Evolutionary conservation across 2,888 invertebrate species (phyloP).

Genomic region (Petrolisthes cinctipes): DNA sequence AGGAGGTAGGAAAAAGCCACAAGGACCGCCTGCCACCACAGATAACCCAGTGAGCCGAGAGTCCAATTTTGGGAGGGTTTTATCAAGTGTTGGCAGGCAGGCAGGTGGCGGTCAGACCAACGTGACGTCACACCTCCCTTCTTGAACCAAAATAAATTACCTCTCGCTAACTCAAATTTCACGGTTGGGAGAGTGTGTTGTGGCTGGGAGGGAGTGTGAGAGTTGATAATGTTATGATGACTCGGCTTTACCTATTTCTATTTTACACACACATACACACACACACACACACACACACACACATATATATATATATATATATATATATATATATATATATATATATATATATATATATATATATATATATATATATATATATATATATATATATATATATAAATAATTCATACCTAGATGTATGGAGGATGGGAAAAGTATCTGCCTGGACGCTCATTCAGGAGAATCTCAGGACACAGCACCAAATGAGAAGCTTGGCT

Average conservation of each 20-base stretch:
- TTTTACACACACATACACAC: background rate
- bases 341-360: background rate
- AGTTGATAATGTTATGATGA: too few species aligned
- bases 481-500: too few species aligned
- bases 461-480: too few species aligned
- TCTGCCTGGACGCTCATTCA: too few species aligned
- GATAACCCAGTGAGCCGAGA: background rate
- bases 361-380: conserved; percentile 1
- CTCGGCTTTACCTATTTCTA: too few species aligned
- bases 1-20: background rate
- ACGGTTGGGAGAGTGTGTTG: background rate
- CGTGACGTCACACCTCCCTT: background rate
- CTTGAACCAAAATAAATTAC: background rate
- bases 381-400: conserved; percentile 1
- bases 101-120: background rate
- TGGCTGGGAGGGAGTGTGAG: background rate
- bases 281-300: too few species aligned
- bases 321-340: too few species aligned
- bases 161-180: background rate
- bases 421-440: too few species aligned
- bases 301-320: too few species aligned
- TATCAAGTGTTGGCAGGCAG: background rate
- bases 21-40: background rate
- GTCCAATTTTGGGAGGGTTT: background rate
- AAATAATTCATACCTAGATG: background rate